These are phyloP conservation scores for Trichonephila clavata DNA, from an alignment of 1,140 invertebrate species.

Conservation along the genomic window DNA sequence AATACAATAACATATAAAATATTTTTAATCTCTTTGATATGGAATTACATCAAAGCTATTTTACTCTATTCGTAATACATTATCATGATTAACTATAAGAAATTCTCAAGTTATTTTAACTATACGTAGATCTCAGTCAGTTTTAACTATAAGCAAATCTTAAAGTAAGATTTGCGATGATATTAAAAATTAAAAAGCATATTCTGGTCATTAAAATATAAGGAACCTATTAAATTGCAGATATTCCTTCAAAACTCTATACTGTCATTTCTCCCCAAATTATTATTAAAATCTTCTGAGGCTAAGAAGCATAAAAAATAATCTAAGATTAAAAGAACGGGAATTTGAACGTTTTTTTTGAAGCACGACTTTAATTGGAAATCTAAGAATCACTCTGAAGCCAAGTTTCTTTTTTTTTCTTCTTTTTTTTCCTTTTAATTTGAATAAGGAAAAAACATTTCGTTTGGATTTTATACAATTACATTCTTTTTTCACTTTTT, in stretches of 20 bases:
- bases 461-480: constrained; percentile 27
- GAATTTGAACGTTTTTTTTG: constrained; percentile 40
- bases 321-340: neutral
- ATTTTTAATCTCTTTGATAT: too few relatives aligned
- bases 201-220: constrained; percentile 16
- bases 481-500: constrained; percentile 4
- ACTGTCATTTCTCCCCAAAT: neutral
- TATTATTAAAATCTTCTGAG: neutral
- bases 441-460: constrained; percentile 36
- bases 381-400: neutral
- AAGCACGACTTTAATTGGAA: constrained; percentile 50
- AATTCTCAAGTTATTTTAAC: too few relatives aligned
- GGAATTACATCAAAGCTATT: too few relatives aligned
- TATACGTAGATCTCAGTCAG: too few relatives aligned
- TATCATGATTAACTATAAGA: too few relatives aligned
- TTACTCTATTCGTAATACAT: too few relatives aligned
- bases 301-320: neutral
- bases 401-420: neutral
- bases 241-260: neutral
- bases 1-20: too few relatives aligned
- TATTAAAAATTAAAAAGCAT: constrained; percentile 1
- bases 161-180: neutral
- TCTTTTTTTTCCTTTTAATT: constrained; percentile 30
- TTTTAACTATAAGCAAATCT: neutral
- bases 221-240: neutral